These are phyloP conservation scores for Apostichopus californicus DNA, from an alignment of 35 echinoderm and acorn worm genomes.

Conservation along the genomic window DNA sequence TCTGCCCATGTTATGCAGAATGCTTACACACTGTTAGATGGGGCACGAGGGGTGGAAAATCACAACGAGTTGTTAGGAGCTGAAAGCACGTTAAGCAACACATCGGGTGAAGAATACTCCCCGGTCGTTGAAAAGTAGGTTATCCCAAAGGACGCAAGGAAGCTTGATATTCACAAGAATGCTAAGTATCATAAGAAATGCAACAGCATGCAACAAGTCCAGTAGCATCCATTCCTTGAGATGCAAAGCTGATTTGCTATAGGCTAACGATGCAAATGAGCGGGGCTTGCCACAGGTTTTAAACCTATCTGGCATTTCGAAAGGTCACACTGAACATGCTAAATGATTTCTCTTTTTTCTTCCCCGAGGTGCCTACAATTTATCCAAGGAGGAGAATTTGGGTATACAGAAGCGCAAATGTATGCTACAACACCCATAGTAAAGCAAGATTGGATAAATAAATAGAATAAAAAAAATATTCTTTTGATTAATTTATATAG, in stretches of 20 bases:
- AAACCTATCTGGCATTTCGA: constrained; percentile 7
- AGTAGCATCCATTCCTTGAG: not conserved
- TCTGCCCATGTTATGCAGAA: not conserved
- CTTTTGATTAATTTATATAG: no score
- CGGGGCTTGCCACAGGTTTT: not conserved
- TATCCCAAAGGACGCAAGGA: not conserved
- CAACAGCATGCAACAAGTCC: not conserved
- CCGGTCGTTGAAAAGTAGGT: not conserved
- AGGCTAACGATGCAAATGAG: constrained; percentile 1
- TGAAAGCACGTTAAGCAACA: not conserved
- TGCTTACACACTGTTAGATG: not conserved
- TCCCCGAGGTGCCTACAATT: not conserved
- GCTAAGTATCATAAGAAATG: not conserved
- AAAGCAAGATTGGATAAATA: no score
- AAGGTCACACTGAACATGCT: not conserved
- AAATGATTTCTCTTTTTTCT: not conserved
- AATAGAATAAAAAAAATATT: no score
- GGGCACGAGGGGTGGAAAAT: not conserved
- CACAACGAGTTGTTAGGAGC: not conserved
- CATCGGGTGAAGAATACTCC: not conserved
- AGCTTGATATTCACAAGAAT: not conserved
- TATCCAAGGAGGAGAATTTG: not conserved
- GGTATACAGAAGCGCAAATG: no score
- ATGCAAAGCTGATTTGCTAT: not conserved
- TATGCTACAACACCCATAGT: no score